These are phyloP conservation scores for Corythornis madagascariensis DNA, from an alignment of 2,113 vertebrate species.

Conservation along the genomic window DNA sequence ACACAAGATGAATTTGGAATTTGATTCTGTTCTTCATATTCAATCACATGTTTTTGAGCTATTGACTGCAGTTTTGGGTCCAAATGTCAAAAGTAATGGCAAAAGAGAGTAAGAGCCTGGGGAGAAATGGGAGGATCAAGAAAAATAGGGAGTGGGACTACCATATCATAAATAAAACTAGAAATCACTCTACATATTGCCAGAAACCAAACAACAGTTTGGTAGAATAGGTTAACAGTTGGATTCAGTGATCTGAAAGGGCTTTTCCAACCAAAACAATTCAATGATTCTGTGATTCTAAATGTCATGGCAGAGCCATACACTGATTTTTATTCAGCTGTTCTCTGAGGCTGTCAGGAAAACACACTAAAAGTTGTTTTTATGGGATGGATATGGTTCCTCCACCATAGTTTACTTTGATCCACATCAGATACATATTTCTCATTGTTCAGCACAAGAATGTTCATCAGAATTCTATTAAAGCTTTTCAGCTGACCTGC, in stretches of 20 bases:
- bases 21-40: rapidly evolving
- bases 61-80: background rate
- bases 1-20: background rate
- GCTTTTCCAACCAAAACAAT: background rate
- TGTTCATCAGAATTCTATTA: background rate
- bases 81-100: background rate
- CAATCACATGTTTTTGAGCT: background rate
- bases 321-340: background rate
- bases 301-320: background rate
- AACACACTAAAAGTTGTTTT: background rate
- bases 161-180: background rate
- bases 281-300: background rate
- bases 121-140: background rate
- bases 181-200: background rate
- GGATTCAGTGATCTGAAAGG: background rate
- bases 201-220: background rate
- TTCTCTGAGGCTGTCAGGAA: background rate
- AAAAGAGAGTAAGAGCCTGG: background rate
- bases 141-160: background rate
- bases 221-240: background rate
- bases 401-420: background rate
- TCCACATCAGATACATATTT: background rate
- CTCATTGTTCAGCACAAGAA: background rate
- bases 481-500: background rate
- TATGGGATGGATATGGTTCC: background rate